Percentiles rank a stretch among this genome's conserved stretches.
Evolutionary conservation across 2,888 invertebrate genomes (phyloP).

Genomic region (Diarsia brunnea): DNA sequence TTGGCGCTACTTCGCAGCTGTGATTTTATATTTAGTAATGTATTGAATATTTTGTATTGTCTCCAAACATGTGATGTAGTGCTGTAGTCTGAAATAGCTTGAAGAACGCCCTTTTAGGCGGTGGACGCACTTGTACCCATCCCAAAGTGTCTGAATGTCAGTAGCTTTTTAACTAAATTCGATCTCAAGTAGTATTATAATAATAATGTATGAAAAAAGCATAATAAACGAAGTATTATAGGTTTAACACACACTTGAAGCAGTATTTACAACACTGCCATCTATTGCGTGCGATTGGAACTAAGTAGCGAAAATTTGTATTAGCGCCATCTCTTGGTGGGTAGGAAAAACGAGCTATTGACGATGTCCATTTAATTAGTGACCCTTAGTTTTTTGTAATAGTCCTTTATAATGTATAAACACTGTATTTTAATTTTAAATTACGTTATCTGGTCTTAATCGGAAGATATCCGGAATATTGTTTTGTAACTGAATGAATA

Average conservation of each 20-base stretch:
- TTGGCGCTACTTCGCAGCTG: constrained; percentile 68
- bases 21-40: constrained; percentile 68
- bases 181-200: constrained; percentile 63
- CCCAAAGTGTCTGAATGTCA: constrained; percentile 13
- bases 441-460: too few relatives aligned
- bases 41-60: constrained; percentile 69
- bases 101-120: background rate
- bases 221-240: constrained; percentile 48
- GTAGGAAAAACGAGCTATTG: constrained; percentile 28
- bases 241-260: background rate
- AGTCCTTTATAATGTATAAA: too few relatives aligned
- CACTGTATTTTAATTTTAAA: too few relatives aligned
- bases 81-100: constrained; percentile 25
- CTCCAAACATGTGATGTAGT: constrained; percentile 39
- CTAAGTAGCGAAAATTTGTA: constrained; percentile 16
- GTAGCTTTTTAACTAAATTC: constrained; percentile 46
- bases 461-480: too few relatives aligned
- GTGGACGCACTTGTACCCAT: background rate
- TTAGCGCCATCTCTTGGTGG: constrained; percentile 60
- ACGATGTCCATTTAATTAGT: constrained; percentile 29
- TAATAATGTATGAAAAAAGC: constrained; percentile 39
- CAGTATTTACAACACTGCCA: constrained; percentile 38
- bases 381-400: constrained; percentile 41
- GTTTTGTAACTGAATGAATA: too few relatives aligned
- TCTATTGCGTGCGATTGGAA: constrained; percentile 44